Base-by-base conservation (phyloP, 2,797 vertebrate species). In the Capromys pilorides region DNA sequence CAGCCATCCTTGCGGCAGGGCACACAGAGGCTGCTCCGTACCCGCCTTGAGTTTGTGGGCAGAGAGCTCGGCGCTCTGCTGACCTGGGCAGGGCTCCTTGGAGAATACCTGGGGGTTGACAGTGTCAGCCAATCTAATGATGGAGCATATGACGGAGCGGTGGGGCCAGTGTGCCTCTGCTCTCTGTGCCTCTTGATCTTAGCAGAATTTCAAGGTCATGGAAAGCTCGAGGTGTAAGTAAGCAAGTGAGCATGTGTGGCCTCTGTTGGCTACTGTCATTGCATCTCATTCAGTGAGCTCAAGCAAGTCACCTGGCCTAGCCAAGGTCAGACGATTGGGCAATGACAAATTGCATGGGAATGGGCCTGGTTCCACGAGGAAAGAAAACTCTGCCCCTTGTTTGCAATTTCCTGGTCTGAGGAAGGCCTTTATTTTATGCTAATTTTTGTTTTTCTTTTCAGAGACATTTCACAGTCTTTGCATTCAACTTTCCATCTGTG, bases 401-500 rank as follows among this genome's bases (percentile, higher is more conserved):
- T 67, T n/a, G 5, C 26, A 69, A n/a, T 61, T 49, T 89, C 31
- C 39, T 66, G 18, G 33, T 79, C 26, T 21, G 49, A 6, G 75
- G 33, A 16, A 67, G 54, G 88, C 61, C 41, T 18, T 33, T 90
- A 0, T 31, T 80, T 80, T 83, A 41, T 69, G 2, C 5, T 73
- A 36, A 11, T 16, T 19, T 51, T 57, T 88, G 67, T 93, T 95
- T 41, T n/a, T 94, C 24, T 96, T 97, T 97, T 79, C 98, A 99
- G 99, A 98, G 98, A 96, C 98, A 98, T 98, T 99, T 99, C 97
- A 98, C 98, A 49, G 98, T 99, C 96, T 98, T 99, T 96, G 98
- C 98, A 0, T 98, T 99, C 96, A 98, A 98, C 97, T 98, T 98
- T 39, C 98, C 98, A 0, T 99, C 98, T n/a, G 54, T 90, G 90